Conservation (phyloP, 2,797 vertebrate species). For the Cossypha niveicapilla region DNA sequence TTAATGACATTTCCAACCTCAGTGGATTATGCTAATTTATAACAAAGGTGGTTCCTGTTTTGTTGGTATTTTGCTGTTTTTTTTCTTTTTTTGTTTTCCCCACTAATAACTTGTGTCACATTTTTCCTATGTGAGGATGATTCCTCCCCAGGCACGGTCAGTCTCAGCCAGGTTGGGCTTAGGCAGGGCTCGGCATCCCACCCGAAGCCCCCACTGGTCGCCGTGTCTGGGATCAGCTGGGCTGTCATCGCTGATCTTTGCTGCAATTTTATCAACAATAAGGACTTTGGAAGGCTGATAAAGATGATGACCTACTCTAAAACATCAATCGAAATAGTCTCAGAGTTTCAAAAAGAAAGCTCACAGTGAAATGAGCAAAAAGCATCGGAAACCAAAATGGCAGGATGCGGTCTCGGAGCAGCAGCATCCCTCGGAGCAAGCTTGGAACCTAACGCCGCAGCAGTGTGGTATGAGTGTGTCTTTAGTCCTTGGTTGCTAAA, state of each 20-base stretch:
- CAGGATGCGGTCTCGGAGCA: slow-evolving; percentile 45
- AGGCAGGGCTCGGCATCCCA: neutral
- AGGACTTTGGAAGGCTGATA: slow-evolving; percentile 65
- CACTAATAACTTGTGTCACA: slow-evolving; percentile 15
- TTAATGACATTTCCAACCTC: slow-evolving; percentile 64
- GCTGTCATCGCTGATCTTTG: neutral
- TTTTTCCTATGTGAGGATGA: slow-evolving; percentile 23
- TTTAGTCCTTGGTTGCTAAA: slow-evolving; percentile 66
- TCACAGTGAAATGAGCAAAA: slow-evolving; percentile 68
- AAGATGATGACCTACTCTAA: slow-evolving; percentile 51
- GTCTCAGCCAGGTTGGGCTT: neutral
- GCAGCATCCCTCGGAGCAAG: slow-evolving; percentile 59
- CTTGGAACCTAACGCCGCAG: slow-evolving; percentile 58
- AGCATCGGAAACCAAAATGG: slow-evolving; percentile 63
- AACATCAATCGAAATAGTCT: slow-evolving; percentile 32
- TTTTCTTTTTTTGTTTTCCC: neutral
- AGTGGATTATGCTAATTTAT: slow-evolving; percentile 22
- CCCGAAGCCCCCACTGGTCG: rapidly evolving
- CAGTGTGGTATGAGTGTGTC: slow-evolving; percentile 53
- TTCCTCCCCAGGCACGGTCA: slow-evolving; percentile 19
- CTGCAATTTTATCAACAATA: neutral
- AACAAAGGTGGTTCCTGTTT: slow-evolving; percentile 7
- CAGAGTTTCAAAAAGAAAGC: slow-evolving; percentile 62
- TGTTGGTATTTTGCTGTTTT: neutral
- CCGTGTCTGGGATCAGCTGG: slow-evolving; percentile 9